Evolutionary conservation across 35 echinoderm and acorn worm genomes (phyloP), one percentile per base, ranked within the genome.

Genomic region (Nesometra sesokonis): DNA sequence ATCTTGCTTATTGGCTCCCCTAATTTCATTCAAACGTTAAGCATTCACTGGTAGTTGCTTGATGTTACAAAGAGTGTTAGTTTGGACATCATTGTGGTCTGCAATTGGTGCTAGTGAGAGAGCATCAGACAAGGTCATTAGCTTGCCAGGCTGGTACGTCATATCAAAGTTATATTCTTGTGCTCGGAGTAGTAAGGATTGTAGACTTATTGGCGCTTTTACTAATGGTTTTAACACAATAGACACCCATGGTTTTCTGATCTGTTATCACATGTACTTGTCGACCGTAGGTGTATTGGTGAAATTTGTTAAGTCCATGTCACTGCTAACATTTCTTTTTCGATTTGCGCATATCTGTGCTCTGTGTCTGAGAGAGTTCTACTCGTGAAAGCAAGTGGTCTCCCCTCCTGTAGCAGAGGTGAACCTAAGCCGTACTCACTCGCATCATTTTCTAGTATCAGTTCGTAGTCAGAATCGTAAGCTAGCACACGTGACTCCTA

Each of bases 311-410:
- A 5, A 94, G 80, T 0, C 83, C 89, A 82, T 85, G 90, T 30
- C 17, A 90, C 83, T 80, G 89, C 88, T 23, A 91, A 33, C 67
- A 85, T 84, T 35, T 94, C 85, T 37, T 94, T 91, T 78, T 91
- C 82, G 5, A 85, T 94, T 85, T 85, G 82, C 5, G 88, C 88
- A 52, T 87, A 94, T 29, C 82, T 9, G 46, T 13, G 34, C 77
- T 93, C 91, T 19, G 91, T 89, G 19, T 89, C 82, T 7, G 91
- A 89, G 27, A 93, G 91, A 35, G 91, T 83, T 37, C 88, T 90
- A 76, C 84, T 87, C 23, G 85, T 77, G 32, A 87, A 90, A 34
- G 88, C 85, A 11, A 90, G 81, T 30, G 88, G 92, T 80, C 80
- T 52, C 13, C 87, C 91, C 17, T 93, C 88, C 46, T 93, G 91